Base-by-base conservation (phyloP, 1,140 invertebrate species). In the Branchinecta lindahli region DNA sequence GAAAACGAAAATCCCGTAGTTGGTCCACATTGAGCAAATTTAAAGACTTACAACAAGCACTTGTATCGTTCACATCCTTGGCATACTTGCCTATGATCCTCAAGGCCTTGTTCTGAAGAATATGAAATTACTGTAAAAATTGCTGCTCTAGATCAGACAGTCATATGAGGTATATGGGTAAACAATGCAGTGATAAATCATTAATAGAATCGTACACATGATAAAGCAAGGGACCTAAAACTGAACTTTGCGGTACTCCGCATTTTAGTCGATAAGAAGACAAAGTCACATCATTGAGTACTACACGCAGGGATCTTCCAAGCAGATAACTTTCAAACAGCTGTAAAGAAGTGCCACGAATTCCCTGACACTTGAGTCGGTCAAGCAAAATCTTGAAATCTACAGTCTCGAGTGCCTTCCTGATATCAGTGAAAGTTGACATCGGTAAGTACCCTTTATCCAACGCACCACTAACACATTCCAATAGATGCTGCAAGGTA, bases 241-340 rank as follows among this genome's bases (percentile, higher is more conserved):
- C 47, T 9, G 47, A 52, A 52, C 47, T n/a, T 52, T 52, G 47
- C n/a, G 47, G 47, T n/a, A 52, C 47, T 52, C 47, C 47, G n/a
- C 47, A 52, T 52, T 52, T 52, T 52, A 52, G 47, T 52, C n/a
- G 47, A 52, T 52, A 52, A 52, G 47, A 52, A 52, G 47, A 52
- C n/a, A n/a, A 52, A 52, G n/a, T 52, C 47, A 52, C n/a, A 52
- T 9, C 47, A 52, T 52, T 52, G n/a, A 52, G 47, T 52, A 52
- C 47, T 52, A 52, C 47, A 52, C 47, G 47, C 47, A 52, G 47
- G n/a, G 47, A 52, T 52, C 47, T 52, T 52, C 47, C 47, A 52
- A 52, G 47, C 9, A 52, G 47, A 52, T 52, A 52, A 52, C 47
- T 52, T 52, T 52, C 47, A 52, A 52, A 52, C 47, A 9, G n/a